Conservation (phyloP, 2,113 vertebrate species). For the Sorex araneus region DNA sequence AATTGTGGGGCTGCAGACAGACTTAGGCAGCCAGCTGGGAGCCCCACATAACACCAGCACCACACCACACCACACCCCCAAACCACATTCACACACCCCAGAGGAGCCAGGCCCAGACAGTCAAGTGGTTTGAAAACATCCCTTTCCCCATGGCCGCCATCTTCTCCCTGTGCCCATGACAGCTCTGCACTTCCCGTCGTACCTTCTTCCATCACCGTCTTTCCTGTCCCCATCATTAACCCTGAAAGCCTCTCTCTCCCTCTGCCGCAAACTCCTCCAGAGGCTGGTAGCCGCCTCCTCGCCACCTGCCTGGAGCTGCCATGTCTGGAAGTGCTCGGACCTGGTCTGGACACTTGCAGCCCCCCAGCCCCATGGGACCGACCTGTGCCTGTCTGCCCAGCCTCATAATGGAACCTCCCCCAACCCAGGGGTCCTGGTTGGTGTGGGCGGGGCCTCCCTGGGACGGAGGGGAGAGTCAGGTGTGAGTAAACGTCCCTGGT, state of each 20-base stretch:
- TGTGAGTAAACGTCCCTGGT: background rate
- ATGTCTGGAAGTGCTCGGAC: constrained; percentile 50
- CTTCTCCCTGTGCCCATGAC: background rate
- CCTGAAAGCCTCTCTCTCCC: background rate
- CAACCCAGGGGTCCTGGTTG: background rate
- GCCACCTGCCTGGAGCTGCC: constrained; percentile 72
- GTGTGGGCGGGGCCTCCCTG: background rate
- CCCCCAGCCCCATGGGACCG: constrained; percentile 13
- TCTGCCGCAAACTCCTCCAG: constrained; percentile 25
- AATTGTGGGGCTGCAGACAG: constrained; percentile 27
- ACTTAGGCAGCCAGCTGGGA: constrained; percentile 33
- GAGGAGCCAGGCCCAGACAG: background rate
- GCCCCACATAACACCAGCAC: background rate
- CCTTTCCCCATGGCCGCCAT: background rate
- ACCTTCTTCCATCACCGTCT: background rate
- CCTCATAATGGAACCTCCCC: constrained; percentile 34
- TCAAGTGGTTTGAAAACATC: background rate
- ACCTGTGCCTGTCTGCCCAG: constrained; percentile 61
- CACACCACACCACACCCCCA: background rate
- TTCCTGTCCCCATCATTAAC: background rate
- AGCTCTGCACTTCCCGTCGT: background rate
- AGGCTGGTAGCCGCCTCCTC: constrained; percentile 67
- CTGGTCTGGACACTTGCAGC: constrained; percentile 8
- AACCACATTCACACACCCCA: background rate
- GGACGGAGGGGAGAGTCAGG: background rate